A percentile compares a stretch with the other conserved stretches of the same genome.
Conservation (phyloP, 2,888 invertebrate species). For the Xestoiulus laeticollis region DNA sequence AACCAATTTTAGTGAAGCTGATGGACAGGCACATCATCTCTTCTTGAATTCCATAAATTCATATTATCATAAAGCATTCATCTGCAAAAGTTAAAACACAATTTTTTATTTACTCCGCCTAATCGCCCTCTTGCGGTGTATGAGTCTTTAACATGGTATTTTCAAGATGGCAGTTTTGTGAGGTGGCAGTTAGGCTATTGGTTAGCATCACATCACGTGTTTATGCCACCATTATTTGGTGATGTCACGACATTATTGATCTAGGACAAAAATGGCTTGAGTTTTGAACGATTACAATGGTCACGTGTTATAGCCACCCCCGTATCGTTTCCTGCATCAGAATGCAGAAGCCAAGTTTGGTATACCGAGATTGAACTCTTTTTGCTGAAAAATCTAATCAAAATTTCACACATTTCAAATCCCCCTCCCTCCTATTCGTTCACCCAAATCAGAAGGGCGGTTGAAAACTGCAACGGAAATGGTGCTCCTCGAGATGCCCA, state of each 20-base stretch:
- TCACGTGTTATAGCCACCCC: background rate
- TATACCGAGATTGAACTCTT: background rate
- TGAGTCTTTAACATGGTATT: no score
- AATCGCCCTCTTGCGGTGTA: no score
- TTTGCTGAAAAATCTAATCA: background rate
- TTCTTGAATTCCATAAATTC: no score
- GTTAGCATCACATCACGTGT: background rate
- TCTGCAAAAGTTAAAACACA: no score
- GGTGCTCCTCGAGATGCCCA: background rate
- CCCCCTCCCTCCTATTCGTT: background rate
- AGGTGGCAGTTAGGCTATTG: no score
- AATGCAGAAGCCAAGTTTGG: conserved; percentile 1
- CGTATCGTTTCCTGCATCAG: background rate
- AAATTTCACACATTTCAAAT: background rate
- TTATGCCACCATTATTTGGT: background rate
- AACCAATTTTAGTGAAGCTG: no score
- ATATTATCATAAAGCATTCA: no score
- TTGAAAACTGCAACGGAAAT: conserved; percentile 10
- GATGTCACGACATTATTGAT: background rate
- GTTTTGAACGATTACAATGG: background rate
- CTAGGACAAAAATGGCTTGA: background rate
- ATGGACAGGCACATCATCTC: no score
- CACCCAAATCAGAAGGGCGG: background rate
- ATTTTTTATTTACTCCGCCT: no score
- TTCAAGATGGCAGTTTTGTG: no score